Evolutionary conservation across 2,888 invertebrate species (phyloP).

Genomic region (Rhamphomyia laevipes): DNA sequence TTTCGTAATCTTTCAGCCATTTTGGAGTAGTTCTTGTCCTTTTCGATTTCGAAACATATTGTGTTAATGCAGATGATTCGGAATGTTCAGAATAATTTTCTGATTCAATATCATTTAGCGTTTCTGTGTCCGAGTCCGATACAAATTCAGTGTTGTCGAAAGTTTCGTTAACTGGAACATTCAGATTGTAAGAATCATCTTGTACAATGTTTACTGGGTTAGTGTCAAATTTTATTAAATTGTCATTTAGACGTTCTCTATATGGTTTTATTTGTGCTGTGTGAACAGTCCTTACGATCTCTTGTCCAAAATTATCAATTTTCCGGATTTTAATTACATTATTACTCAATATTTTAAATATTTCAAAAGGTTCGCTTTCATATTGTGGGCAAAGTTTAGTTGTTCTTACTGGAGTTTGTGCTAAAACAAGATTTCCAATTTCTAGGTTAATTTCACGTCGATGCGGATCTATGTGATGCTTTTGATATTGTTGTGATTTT

Average conservation of each 20-base stretch:
- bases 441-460: background rate
- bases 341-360: background rate
- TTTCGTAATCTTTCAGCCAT: too few species aligned
- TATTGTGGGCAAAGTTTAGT: background rate
- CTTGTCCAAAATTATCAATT: background rate
- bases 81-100: too few species aligned
- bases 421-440: background rate
- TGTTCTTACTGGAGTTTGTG: background rate
- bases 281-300: background rate
- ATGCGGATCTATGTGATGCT: background rate
- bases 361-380: background rate
- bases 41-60: too few species aligned
- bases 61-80: too few species aligned
- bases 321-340: constrained; percentile 1
- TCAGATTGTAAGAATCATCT: too few species aligned
- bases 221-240: background rate
- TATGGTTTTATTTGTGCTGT: background rate
- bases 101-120: too few species aligned
- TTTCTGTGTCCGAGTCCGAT: too few species aligned
- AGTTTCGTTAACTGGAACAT: too few species aligned
- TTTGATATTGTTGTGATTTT: background rate
- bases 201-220: background rate
- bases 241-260: background rate
- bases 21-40: too few species aligned
- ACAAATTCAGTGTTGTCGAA: too few species aligned